Base-by-base conservation (phyloP, 1,140 invertebrate species). In the Ctenoplectra terminalis region DNA sequence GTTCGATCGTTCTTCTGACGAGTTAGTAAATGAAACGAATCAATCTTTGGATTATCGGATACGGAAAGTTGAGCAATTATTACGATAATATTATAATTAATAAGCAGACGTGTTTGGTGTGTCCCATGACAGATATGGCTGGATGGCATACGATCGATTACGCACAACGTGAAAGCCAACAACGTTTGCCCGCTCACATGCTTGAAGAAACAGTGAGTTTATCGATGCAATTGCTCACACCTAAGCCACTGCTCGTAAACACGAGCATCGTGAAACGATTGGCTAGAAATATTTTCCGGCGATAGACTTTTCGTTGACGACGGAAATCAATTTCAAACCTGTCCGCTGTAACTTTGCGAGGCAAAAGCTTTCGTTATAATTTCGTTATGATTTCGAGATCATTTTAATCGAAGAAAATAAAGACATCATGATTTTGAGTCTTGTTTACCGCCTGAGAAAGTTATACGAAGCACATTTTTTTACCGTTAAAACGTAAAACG, bases 161-260 rank as follows among this genome's bases (percentile, higher is more conserved):
- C 99, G 73, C 98, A 99, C 95, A 99, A 99, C 95, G 98, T 98
- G 89, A 99, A 99, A 96, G 98, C 98, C 88, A 99, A 99, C 95
- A 99, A 99, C 95, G 96, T 99, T 90, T 99, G 99, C 94, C 99
- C 99, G 61, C 98, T 99, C 96, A 99, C 98, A 88, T 99, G 98
- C 95, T 96, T 99, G 89, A 98, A 98, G 94, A 99, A 99, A 96
- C 99, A 99, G 99, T 99, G 97, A 99, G 98, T 93, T 90, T 87
- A 15, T 56, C 43, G 50, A 84, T 84, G 56, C 69, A 87, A 77
- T 81, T 84, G 82, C 83, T 78, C 67, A 20, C 72, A 52, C 56
- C 74, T 60, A 77, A 34, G 26, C 29, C 13, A 6, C 7, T 8
- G 40, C 31, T 85, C 20, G 73, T 67, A 72, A 69, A 81, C 70